phyloP scores from a whole-genome alignment of 2,888 invertebrate species.

The Caenorhabditis wallacei region DNA sequence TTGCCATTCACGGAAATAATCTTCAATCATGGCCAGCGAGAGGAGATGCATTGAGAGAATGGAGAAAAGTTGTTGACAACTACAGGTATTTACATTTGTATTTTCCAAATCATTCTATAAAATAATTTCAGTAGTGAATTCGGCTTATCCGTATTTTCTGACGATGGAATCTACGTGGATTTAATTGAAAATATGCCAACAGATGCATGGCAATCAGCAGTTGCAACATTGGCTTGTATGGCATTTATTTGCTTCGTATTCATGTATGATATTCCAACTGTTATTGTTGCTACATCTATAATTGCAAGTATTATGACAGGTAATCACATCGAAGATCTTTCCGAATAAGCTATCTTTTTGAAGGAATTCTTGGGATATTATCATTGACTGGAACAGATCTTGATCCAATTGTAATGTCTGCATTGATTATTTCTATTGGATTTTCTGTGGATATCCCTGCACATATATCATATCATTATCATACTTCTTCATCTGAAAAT shows the following conservation, averaged over 20 bases:
- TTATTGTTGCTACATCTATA: conserved; percentile 75
- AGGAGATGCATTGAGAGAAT: conserved; percentile 72
- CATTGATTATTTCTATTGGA: conserved; percentile 82
- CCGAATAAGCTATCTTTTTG: not conserved
- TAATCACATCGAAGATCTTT: not conserved
- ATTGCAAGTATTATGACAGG: conserved; percentile 58
- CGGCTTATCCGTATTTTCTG: conserved; percentile 77
- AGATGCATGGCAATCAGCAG: conserved; percentile 79
- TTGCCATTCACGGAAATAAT: conserved; percentile 74
- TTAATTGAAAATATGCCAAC: conserved; percentile 81
- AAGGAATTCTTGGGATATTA: conserved; percentile 80
- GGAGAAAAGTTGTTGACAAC: conserved; percentile 77
- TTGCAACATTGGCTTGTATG: conserved; percentile 82
- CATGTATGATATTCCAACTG: conserved; percentile 81
- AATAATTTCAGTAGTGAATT: conserved; percentile 64
- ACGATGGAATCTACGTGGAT: conserved; percentile 80
- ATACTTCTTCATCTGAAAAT: conserved; percentile 56
- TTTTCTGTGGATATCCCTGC: conserved; percentile 82
- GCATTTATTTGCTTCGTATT: conserved; percentile 81
- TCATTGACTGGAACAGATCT: conserved; percentile 79
- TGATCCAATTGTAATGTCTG: conserved; percentile 82
- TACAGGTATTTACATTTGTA: conserved; percentile 67
- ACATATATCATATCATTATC: conserved; percentile 81
- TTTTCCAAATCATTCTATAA: too few relatives aligned
- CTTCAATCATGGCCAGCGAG: conserved; percentile 74